These are phyloP conservation scores for Copidosoma floridanum DNA, from an alignment of 1,140 invertebrate species.

Conservation along the genomic window DNA sequence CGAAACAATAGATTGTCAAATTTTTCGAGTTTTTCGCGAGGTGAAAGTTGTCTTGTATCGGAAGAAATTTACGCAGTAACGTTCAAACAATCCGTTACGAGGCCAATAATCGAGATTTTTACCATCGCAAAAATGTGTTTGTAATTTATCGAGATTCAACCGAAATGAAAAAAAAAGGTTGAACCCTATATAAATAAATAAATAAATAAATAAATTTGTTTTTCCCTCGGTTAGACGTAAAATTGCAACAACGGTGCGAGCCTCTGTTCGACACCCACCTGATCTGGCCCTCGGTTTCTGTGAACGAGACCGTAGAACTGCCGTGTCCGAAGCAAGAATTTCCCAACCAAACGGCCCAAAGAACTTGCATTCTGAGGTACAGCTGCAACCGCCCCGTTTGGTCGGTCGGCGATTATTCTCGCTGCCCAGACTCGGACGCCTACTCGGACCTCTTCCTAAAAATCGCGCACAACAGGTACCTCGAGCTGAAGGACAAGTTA, in stretches of 20 bases:
- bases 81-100: no score
- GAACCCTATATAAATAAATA: no score
- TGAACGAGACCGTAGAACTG: neutral
- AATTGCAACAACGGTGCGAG: neutral
- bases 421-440: neutral
- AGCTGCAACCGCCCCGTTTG: neutral
- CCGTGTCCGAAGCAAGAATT: neutral
- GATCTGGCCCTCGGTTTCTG: neutral
- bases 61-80: no score
- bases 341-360: neutral
- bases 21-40: no score
- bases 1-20: no score
- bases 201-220: neutral
- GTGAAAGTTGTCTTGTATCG: no score
- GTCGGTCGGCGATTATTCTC: neutral
- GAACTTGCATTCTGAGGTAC: neutral
- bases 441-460: neutral
- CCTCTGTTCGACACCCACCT: neutral
- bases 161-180: no score
- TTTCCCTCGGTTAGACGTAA: neutral
- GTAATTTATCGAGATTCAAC: no score
- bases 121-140: no score
- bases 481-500: neutral
- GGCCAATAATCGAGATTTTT: no score
- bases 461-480: neutral